Evolutionary conservation across 2,888 invertebrate genomes (phyloP).

Genomic region (Chesias legatella): DNA sequence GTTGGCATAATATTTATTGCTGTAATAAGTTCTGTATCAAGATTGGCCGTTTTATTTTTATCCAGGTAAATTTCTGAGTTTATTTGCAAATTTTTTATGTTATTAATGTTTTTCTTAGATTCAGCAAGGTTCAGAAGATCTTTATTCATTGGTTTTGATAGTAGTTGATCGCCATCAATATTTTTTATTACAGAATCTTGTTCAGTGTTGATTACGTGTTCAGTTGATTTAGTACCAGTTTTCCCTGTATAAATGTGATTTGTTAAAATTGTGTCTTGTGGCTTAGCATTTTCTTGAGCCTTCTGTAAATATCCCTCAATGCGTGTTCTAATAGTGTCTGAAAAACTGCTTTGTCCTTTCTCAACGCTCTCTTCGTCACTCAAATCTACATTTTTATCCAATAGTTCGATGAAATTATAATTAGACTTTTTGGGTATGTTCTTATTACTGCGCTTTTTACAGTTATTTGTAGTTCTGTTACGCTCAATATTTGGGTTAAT

Average conservation of each 20-base stretch:
- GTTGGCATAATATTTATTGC: too few relatives aligned
- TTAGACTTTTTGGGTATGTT: constrained; percentile 31
- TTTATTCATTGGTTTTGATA: too few relatives aligned
- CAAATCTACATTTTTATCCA: constrained; percentile 45
- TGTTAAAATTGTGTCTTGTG: constrained; percentile 24
- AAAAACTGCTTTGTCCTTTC: constrained; percentile 39
- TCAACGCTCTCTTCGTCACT: constrained; percentile 37
- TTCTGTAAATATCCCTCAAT: constrained; percentile 51
- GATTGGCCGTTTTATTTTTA: too few relatives aligned
- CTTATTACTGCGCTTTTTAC: constrained; percentile 18
- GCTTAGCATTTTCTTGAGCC: constrained; percentile 25
- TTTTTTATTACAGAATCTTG: too few relatives aligned
- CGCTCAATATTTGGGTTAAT: constrained; percentile 1
- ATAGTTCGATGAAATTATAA: constrained; percentile 50
- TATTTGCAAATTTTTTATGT: too few relatives aligned
- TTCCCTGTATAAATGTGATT: constrained; percentile 25
- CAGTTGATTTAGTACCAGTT: background rate
- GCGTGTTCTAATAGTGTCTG: constrained; percentile 51
- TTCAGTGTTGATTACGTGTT: too few relatives aligned
- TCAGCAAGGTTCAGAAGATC: too few relatives aligned
- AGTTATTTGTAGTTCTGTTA: constrained; percentile 1
- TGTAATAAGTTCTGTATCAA: too few relatives aligned
- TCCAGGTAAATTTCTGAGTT: too few relatives aligned
- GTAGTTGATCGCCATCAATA: too few relatives aligned
- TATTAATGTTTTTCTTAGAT: too few relatives aligned